Evolutionary conservation across 2,888 invertebrate genomes (phyloP).

Genomic region (Baronia brevicornis): DNA sequence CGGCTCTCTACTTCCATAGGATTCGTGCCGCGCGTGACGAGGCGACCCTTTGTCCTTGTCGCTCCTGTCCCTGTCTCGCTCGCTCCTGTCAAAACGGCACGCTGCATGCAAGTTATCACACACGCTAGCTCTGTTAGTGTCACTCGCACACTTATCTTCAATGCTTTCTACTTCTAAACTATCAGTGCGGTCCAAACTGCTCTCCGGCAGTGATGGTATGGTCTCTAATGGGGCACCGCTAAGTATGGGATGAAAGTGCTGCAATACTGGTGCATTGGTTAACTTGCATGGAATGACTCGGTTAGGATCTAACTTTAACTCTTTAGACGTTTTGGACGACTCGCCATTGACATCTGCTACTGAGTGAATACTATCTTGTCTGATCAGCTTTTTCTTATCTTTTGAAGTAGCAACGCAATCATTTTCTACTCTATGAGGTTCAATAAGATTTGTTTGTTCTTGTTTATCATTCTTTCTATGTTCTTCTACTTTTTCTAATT

Average conservation of each 20-base stretch:
- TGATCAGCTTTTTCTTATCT: slow-evolving; percentile 36
- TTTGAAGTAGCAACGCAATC: slow-evolving; percentile 12
- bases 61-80: slow-evolving; percentile 45
- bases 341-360: slow-evolving; percentile 22
- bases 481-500: slow-evolving; percentile 51
- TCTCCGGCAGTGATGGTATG: slow-evolving; percentile 61
- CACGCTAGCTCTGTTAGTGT: slow-evolving; percentile 67
- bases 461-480: slow-evolving; percentile 23
- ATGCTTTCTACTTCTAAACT: slow-evolving; percentile 49
- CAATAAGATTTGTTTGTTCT: slow-evolving; percentile 10
- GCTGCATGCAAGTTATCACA: slow-evolving; percentile 74
- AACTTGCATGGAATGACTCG: slow-evolving; percentile 34
- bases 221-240: slow-evolving; percentile 55
- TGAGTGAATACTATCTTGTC: slow-evolving; percentile 60
- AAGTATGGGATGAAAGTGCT: slow-evolving; percentile 55
- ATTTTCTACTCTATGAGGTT: slow-evolving; percentile 11
- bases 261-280: slow-evolving; percentile 44
- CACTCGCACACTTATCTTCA: slow-evolving; percentile 23
- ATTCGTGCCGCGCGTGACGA: slow-evolving; percentile 72
- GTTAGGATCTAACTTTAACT: slow-evolving; percentile 31
- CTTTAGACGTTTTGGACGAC: slow-evolving; percentile 55
- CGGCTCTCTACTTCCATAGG: slow-evolving; percentile 68
- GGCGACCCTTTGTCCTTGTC: slow-evolving; percentile 57
- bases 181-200: slow-evolving; percentile 44
- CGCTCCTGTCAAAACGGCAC: slow-evolving; percentile 65